phyloP scores from a whole-genome alignment of 2,888 invertebrate genomes.

The Tanypteryx hageni region DNA sequence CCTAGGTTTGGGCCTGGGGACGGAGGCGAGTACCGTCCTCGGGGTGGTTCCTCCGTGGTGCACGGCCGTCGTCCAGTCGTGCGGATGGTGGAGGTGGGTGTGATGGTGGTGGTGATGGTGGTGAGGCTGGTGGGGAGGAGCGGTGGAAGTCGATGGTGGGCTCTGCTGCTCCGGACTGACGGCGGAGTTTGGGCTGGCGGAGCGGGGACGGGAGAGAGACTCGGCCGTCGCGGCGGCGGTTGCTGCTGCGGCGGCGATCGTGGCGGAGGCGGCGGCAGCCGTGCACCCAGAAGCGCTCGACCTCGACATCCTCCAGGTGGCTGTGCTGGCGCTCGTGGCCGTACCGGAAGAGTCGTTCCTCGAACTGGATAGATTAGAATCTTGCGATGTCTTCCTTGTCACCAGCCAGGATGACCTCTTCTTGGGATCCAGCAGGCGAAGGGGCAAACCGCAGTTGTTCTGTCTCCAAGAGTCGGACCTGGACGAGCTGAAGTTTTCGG shows the following conservation, averaged over 20 bases:
- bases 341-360: constrained; percentile 95
- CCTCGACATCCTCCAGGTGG: constrained; percentile 92
- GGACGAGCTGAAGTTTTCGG: constrained; percentile 93
- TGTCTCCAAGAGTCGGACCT: constrained; percentile 91
- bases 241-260: constrained; percentile 65
- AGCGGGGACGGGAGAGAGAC: constrained; percentile 34
- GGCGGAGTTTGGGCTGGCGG: constrained; percentile 44
- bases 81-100: constrained; percentile 70
- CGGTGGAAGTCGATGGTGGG: constrained; percentile 61
- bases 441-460: constrained; percentile 86
- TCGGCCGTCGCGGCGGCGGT: constrained; percentile 68
- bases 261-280: constrained; percentile 70
- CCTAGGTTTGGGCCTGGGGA: constrained; percentile 80
- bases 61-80: constrained; percentile 71
- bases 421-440: constrained; percentile 85
- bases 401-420: constrained; percentile 92
- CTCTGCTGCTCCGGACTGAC: constrained; percentile 45
- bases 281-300: constrained; percentile 85
- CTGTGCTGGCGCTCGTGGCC: constrained; percentile 91
- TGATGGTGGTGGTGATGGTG: constrained; percentile 49
- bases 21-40: constrained; percentile 68
- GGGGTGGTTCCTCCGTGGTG: constrained; percentile 33
- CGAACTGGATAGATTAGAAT: constrained; percentile 93
- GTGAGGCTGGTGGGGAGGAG: neutral
- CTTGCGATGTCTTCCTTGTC: constrained; percentile 90